These are phyloP conservation scores for Bombylius major DNA, from an alignment of 2,888 invertebrate genomes.

Conservation along the genomic window DNA sequence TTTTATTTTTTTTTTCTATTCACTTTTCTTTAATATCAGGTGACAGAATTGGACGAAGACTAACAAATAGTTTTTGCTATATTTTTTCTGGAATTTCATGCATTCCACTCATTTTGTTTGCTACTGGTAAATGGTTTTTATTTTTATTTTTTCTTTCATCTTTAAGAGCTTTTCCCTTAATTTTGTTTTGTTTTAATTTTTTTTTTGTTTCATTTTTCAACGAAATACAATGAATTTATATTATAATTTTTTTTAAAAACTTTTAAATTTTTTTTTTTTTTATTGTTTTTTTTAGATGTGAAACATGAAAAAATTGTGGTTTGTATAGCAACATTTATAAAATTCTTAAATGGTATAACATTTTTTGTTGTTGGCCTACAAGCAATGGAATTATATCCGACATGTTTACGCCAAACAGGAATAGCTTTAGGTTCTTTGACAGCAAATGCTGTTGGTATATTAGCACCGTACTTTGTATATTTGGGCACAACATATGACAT, in stretches of 20 bases:
- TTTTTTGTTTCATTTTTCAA: too few relatives aligned
- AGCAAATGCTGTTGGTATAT: conserved; percentile 42
- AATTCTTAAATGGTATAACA: conserved; percentile 42
- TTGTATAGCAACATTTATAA: conserved; percentile 37
- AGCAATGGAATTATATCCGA: conserved; percentile 53
- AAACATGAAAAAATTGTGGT: conserved; percentile 27
- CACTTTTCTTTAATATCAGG: conserved; percentile 19
- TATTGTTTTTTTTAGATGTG: conserved; percentile 23
- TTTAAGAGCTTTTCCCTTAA: too few relatives aligned
- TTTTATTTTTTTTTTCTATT: too few relatives aligned
- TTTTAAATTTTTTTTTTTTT: too few relatives aligned
- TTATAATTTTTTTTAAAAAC: too few relatives aligned
- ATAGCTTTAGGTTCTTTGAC: conserved; percentile 46
- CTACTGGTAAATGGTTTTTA: conserved; percentile 26
- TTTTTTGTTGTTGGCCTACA: conserved; percentile 48
- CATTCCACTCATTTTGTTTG: conserved; percentile 33
- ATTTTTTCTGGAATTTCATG: conserved; percentile 32
- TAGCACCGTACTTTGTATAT: conserved; percentile 48
- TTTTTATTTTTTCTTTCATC: too few relatives aligned
- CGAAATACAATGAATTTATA: too few relatives aligned
- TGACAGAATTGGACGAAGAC: conserved; percentile 42
- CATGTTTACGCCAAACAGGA: conserved; percentile 51
- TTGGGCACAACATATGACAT: conserved; percentile 38
- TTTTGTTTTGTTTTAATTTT: too few relatives aligned
- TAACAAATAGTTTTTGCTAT: conserved; percentile 39